Base-by-base conservation (phyloP, 2,888 invertebrate genomes). In the Dicyrtomina minuta region DNA sequence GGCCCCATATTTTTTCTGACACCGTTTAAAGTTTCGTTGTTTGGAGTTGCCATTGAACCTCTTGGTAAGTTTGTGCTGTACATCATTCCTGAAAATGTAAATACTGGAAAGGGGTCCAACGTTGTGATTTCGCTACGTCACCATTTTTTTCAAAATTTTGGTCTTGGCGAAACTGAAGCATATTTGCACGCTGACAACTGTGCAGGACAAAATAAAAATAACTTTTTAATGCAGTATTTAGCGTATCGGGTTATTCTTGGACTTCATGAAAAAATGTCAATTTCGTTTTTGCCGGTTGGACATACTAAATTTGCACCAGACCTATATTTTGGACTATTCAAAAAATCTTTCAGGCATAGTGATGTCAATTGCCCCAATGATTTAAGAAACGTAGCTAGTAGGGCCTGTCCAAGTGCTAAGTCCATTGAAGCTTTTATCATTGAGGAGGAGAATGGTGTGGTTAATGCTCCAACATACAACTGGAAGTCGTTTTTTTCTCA, bases 251-350 rank as follows among this genome's bases (percentile, higher is more conserved):
- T 41, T n/a, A 6, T 65, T 15, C 13, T n/a, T 10, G 65, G 65
- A 2, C 5, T 4, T 2, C 65, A 65, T 13, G 4, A 55, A 2
- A 6, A 10, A 10, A n/a, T 65, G 4, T 1, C 22, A 20, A 1
- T 65, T 2, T 65, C 55, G 8, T 65, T 65, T 24, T 15, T 65
- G 1, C 55, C 43, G 1, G 66, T 56, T 1, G 66, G 66, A 1
- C 66, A 66, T 15, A 66, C 66, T 3, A 66, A 66, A n/a, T 66
- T 66, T 66, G 41, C 22, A n/a, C 55, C 66, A 2, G 66, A 66
- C 27, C 8, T 51, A 17, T 51, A 41, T 24, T 55, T 55, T 26
- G 66, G 66, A 2, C 2, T 66, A 8, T 66, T 66, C 27, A 66
- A 66, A 22, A 66, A 44, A 24, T 10, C 20, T 13, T 66, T 66